These are phyloP conservation scores for Elysia chlorotica DNA, from an alignment of 1,140 invertebrate species.

Conservation along the genomic window DNA sequence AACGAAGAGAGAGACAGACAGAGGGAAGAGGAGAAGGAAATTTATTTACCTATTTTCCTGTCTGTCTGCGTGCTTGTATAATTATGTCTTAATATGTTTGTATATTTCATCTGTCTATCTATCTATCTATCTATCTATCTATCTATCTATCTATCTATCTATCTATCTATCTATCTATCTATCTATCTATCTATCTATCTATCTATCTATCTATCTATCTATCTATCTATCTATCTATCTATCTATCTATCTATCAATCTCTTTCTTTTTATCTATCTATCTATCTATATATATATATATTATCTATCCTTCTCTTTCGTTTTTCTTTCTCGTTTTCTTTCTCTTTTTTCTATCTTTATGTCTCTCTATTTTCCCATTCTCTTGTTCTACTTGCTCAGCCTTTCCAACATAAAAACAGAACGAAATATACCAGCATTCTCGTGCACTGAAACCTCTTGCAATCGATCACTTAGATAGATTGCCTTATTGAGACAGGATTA, in stretches of 20 bases:
- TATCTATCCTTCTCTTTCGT: not conserved
- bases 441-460: too few species aligned
- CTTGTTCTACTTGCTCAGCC: too few species aligned
- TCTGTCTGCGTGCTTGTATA: not conserved
- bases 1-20: too few species aligned
- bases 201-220: not conserved
- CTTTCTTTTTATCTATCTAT: not conserved
- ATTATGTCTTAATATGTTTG: not conserved
- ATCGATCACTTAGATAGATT: too few species aligned
- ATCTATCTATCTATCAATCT: not conserved
- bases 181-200: not conserved
- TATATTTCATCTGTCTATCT: not conserved
- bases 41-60: not conserved
- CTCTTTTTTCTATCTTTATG: not conserved
- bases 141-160: conserved; percentile 1
- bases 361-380: not conserved
- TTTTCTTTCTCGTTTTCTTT: not conserved
- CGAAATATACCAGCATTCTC: too few species aligned
- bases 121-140: not conserved
- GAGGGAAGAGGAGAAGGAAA: too few species aligned
- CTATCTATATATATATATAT: too few species aligned
- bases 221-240: not conserved
- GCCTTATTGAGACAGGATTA: too few species aligned
- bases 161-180: not conserved
- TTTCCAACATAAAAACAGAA: too few species aligned